These are phyloP conservation scores for Tachina grossa DNA, from an alignment of 2,888 invertebrate genomes.

Conservation along the genomic window DNA sequence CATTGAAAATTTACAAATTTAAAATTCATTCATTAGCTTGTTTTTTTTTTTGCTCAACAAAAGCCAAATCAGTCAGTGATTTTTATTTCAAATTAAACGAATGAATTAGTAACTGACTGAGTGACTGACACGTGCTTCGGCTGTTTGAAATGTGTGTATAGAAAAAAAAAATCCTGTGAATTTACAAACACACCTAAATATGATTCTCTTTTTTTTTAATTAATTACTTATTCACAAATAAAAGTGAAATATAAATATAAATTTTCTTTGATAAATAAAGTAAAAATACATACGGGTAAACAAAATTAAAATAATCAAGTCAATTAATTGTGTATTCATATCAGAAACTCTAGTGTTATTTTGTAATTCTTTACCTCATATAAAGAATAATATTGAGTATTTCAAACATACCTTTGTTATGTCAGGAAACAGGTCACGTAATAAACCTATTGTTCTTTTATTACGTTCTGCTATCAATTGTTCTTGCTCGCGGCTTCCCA, in stretches of 20 bases:
- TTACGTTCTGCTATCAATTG: slow-evolving; percentile 87
- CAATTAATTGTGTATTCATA: slow-evolving; percentile 63
- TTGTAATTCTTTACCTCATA: neutral
- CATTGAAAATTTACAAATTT: slow-evolving; percentile 46
- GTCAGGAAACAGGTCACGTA: slow-evolving; percentile 89
- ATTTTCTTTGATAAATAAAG: neutral
- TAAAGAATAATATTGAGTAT: slow-evolving; percentile 71
- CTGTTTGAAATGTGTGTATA: neutral
- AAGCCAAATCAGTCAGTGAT: slow-evolving; percentile 19
- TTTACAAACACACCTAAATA: slow-evolving; percentile 46
- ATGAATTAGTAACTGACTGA: neutral
- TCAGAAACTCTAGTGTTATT: slow-evolving; percentile 38
- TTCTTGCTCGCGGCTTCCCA: slow-evolving; percentile 85
- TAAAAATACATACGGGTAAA: neutral
- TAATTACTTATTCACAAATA: slow-evolving; percentile 20
- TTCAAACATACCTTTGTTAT: slow-evolving; percentile 87
- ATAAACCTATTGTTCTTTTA: slow-evolving; percentile 90
- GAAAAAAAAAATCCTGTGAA: slow-evolving; percentile 25
- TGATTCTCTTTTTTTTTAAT: neutral
- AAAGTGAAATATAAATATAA: slow-evolving; percentile 19
- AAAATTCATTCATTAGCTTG: slow-evolving; percentile 45
- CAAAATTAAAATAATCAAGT: slow-evolving; percentile 13
- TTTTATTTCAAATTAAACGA: neutral
- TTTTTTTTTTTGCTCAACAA: neutral
- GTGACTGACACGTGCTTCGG: slow-evolving; percentile 37